Conservation (phyloP, 1,140 invertebrate species). For the fruit fly (Drosophila melanogaster) region DNA sequence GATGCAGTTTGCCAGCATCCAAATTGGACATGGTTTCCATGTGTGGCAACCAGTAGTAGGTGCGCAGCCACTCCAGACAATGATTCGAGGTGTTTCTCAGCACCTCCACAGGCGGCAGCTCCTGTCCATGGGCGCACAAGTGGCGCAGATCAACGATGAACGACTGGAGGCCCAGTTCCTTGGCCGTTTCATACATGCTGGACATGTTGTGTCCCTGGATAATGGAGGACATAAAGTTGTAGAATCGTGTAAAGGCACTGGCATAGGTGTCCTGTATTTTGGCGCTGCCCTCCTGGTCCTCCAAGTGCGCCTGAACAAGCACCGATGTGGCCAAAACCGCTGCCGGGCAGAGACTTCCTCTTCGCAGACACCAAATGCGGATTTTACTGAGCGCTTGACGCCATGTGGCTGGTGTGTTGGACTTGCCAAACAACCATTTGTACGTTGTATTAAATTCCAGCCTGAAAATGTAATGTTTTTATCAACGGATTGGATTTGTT, state of each 20-base stretch:
- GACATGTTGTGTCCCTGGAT: slow-evolving; percentile 68
- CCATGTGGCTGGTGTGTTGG: slow-evolving; percentile 13
- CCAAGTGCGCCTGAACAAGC: slow-evolving; percentile 63
- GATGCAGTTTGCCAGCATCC: slow-evolving; percentile 50
- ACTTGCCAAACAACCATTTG: slow-evolving; percentile 52
- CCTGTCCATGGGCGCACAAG: slow-evolving; percentile 78
- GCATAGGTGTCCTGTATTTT: slow-evolving; percentile 66
- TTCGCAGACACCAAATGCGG: slow-evolving; percentile 71
- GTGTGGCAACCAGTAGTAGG: slow-evolving; percentile 75
- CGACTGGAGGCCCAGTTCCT: slow-evolving; percentile 67
- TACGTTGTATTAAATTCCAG: slow-evolving; percentile 68
- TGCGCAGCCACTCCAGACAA: slow-evolving; percentile 72
- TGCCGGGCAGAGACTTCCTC: slow-evolving; percentile 73
- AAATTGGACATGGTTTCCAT: slow-evolving; percentile 56
- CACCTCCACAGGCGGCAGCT: slow-evolving; percentile 60
- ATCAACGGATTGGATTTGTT: not conserved
- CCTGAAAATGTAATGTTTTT: slow-evolving; percentile 37
- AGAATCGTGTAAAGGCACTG: slow-evolving; percentile 74
- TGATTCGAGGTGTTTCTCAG: slow-evolving; percentile 56
- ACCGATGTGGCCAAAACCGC: slow-evolving; percentile 73
- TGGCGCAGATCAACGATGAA: slow-evolving; percentile 82
- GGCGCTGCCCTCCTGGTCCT: slow-evolving; percentile 33
- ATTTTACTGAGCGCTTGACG: slow-evolving; percentile 53
- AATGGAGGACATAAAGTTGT: slow-evolving; percentile 83
- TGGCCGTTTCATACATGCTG: slow-evolving; percentile 80